Evolutionary conservation across 2,888 invertebrate species (phyloP).

Genomic region (Apodemia mormo): DNA sequence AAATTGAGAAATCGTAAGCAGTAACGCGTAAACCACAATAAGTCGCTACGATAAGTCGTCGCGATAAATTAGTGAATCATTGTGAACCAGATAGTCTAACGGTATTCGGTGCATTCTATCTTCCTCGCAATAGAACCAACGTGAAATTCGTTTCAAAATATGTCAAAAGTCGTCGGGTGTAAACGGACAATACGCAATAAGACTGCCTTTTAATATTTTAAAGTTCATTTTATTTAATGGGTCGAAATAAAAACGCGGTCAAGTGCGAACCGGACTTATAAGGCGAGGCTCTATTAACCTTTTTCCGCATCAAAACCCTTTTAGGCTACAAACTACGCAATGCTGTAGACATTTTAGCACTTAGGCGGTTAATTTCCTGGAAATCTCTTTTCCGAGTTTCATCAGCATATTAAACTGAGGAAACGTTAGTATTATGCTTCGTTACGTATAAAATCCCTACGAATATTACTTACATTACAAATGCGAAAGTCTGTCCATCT

Average conservation of each 20-base stretch:
- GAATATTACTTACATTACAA: too few relatives aligned
- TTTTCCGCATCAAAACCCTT: slow-evolving; percentile 23
- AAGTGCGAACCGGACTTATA: slow-evolving; percentile 42
- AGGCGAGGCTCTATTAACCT: slow-evolving; percentile 28
- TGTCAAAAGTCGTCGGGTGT: slow-evolving; percentile 39
- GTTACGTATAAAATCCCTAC: neutral
- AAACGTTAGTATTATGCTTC: neutral
- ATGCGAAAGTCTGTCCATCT: too few relatives aligned
- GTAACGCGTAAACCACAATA: too few relatives aligned
- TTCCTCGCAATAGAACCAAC: too few relatives aligned
- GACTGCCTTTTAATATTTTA: slow-evolving; percentile 61
- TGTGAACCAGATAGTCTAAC: too few relatives aligned
- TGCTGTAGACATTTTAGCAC: neutral
- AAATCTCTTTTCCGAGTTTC: neutral
- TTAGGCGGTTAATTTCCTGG: slow-evolving; percentile 8
- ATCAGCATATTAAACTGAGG: neutral
- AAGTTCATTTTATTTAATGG: slow-evolving; percentile 67
- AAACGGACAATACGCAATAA: slow-evolving; percentile 40
- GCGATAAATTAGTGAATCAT: too few relatives aligned
- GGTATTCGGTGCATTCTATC: too few relatives aligned
- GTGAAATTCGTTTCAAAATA: too few relatives aligned
- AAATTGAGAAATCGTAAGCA: too few relatives aligned
- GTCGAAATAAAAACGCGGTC: slow-evolving; percentile 52
- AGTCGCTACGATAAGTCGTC: too few relatives aligned
- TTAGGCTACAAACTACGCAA: slow-evolving; percentile 19